Conservation (phyloP, 2,797 vertebrate species). For the Gymnothorax javanicus region DNA sequence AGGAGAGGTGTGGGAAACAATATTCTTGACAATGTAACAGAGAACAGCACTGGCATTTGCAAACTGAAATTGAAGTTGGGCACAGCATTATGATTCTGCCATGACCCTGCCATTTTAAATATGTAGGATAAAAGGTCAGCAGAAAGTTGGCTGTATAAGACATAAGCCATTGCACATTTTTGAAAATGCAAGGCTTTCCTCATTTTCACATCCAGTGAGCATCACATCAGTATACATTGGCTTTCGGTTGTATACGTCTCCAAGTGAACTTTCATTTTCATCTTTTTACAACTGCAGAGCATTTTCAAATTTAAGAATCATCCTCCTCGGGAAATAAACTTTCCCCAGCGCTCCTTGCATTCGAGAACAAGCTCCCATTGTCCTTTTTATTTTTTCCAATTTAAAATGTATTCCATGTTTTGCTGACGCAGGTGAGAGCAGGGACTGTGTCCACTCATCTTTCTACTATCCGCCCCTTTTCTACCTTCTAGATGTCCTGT, state of each 20-base stretch:
- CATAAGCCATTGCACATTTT: too few relatives aligned
- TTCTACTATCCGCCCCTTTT: slow-evolving; percentile 50
- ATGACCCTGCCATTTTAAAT: too few relatives aligned
- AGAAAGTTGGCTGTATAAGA: too few relatives aligned
- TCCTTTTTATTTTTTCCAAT: neutral
- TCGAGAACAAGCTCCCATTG: neutral
- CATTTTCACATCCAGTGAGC: neutral
- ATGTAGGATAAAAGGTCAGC: too few relatives aligned
- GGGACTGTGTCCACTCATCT: neutral
- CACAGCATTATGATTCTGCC: too few relatives aligned
- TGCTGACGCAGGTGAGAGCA: neutral
- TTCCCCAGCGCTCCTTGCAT: neutral
- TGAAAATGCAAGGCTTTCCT: too few relatives aligned
- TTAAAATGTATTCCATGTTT: neutral
- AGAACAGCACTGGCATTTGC: too few relatives aligned
- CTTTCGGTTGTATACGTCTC: neutral
- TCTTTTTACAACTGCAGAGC: neutral
- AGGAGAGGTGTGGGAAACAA: too few relatives aligned
- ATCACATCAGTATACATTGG: neutral
- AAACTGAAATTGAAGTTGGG: too few relatives aligned
- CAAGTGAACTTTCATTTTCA: neutral
- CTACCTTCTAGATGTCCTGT: slow-evolving; percentile 67
- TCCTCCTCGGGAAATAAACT: neutral
- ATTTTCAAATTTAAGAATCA: neutral
- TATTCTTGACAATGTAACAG: too few relatives aligned